phyloP scores from a whole-genome alignment of 2,797 vertebrate genomes.

The Vipera latastei region DNA sequence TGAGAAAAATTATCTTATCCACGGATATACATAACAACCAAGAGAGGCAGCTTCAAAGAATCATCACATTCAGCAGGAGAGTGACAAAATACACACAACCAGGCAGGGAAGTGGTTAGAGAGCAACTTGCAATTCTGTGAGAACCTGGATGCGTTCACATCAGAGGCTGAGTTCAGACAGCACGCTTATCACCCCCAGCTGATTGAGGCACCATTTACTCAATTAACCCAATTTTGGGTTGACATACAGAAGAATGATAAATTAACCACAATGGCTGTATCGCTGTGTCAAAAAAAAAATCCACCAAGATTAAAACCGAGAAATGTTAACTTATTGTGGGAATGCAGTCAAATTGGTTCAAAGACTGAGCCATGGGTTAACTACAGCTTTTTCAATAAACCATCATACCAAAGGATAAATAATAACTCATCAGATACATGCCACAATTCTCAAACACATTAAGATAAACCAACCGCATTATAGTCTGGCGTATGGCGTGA shows the following conservation, averaged over 20 bases:
- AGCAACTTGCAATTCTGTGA: background rate
- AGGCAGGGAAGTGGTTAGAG: background rate
- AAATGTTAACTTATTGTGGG: background rate
- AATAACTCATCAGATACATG: background rate
- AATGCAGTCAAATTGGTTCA: background rate
- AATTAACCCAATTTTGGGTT: background rate
- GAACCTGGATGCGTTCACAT: background rate
- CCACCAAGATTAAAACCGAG: background rate
- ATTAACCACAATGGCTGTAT: background rate
- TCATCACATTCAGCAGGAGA: background rate
- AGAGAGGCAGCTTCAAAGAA: background rate
- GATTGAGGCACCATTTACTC: background rate
- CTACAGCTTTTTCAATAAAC: too few species aligned
- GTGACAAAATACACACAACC: background rate
- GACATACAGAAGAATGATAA: background rate
- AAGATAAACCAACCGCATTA: background rate
- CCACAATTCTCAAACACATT: background rate
- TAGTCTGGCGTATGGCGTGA: accelerated
- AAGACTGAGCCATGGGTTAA: too few species aligned
- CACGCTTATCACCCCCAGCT: background rate
- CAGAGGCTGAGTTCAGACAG: background rate
- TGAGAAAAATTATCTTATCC: background rate
- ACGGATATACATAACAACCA: background rate
- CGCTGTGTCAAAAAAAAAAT: too few species aligned
- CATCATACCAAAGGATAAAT: too few species aligned